phyloP scores from a whole-genome alignment of 2,113 vertebrate genomes.

The Cottus gobio region DNA sequence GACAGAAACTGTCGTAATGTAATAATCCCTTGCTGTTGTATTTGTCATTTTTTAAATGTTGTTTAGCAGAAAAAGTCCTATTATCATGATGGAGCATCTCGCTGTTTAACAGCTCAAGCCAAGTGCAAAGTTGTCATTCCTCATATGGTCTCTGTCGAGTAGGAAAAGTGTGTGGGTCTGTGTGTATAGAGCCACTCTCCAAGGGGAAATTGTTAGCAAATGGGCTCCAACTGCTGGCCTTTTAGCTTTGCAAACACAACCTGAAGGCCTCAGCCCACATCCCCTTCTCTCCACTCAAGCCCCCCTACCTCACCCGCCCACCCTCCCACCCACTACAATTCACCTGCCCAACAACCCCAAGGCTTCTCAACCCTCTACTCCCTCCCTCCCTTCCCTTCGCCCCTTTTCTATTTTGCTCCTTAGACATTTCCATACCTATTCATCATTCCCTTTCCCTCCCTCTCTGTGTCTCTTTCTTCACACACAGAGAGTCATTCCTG shows the following conservation, averaged over 20 bases:
- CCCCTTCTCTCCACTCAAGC: conserved; percentile 38
- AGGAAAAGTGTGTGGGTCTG: conserved; percentile 40
- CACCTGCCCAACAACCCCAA: conserved; percentile 70
- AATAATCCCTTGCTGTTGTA: conserved; percentile 25
- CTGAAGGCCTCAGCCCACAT: conserved; percentile 64
- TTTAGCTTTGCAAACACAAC: conserved; percentile 79
- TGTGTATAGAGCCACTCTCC: conserved; percentile 67
- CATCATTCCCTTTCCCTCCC: conserved; percentile 71
- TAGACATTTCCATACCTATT: conserved; percentile 75
- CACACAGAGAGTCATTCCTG: conserved; percentile 78
- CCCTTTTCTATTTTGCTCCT: conserved; percentile 47
- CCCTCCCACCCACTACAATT: conserved; percentile 53
- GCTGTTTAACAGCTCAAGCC: conserved; percentile 44
- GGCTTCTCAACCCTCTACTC: conserved; percentile 56
- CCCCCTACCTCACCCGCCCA: neutral
- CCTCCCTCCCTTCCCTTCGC: conserved; percentile 37
- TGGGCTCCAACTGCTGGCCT: conserved; percentile 80
- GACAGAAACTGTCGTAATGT: conserved; percentile 25
- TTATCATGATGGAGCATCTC: conserved; percentile 51
- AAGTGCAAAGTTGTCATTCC: conserved; percentile 65
- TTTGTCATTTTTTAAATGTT: conserved; percentile 35
- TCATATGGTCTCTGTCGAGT: conserved; percentile 43
- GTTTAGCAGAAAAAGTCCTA: conserved; percentile 30
- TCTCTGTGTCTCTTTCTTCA: conserved; percentile 61
- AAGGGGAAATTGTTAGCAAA: conserved; percentile 82